Evolutionary conservation across 2,797 vertebrate genomes (phyloP), one percentile per base, ranked within the genome.

Genomic region (Mormyrops boulengeri): DNA sequence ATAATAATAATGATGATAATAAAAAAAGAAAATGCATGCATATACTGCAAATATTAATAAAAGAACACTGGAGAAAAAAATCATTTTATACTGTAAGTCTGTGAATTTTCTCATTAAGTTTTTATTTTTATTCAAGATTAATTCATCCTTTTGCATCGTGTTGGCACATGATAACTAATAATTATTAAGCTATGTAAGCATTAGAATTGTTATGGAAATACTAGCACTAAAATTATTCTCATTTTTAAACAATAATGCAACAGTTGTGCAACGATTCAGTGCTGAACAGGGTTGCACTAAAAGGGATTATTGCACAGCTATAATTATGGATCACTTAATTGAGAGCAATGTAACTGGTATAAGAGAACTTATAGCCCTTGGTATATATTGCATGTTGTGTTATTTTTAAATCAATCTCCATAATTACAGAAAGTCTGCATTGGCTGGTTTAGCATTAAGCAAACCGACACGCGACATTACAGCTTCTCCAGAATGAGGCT

Each of bases 291-390:
- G 62, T 69, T 69, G 26, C 30, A 19, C 34, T 80, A 19, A 80
- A 19, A 80, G 73, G 14, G 34, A 38, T 80, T 80, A 80, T 44
- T 38, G 38, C 38, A 41, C 44, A 17, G 73, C 73, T 44, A n/a
- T 80, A 41, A 80, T 41, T 80, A 80, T 44, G 73, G 73, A 80
- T 49, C 41, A 49, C 77, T 88, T 84, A 85, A 57, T 73, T 80
- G 73, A 80, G 73, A 8, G 73, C 73, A 80, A 19, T 80, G 6
- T 41, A 80, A 80, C 73, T 41, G 34, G 73, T 80, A 44, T 38
- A 80, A 44, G 73, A 80, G 26, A 30, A 69, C 34, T 80, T 44
- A 38, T 2, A 77, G 69, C 12, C 73, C 38, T n/a, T 38, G 73
- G 34, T 80, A 44, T 44, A 80, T 44, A 44, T 77, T 41, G 69